Base-by-base conservation (phyloP, 2,797 vertebrate genomes). In the Denticeps clupeoides region DNA sequence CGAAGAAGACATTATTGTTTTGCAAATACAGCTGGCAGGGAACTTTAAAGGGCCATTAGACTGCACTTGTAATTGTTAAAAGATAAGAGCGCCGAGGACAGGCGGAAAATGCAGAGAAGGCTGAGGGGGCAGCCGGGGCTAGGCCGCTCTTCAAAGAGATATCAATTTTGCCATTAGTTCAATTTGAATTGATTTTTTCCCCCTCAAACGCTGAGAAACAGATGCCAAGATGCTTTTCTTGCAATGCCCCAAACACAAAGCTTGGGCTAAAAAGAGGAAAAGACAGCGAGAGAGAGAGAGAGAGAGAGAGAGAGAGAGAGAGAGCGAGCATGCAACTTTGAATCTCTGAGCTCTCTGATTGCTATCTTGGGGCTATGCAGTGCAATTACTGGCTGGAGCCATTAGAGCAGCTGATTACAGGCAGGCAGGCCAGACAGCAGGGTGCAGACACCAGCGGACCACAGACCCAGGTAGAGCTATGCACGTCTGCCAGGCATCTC, bases 361-460 rank as follows among this genome's bases (percentile, higher is more conserved):
- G 81, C 79, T 88, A 85, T 86, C 86, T 89, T 70, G 75, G 78
- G 82, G 82, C 82, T 81, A 77, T 64, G 58, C 68, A 68, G 77
- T 79, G 74, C 84, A 87, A 89, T 91, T 88, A 86, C 84, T 81
- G 80, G 79, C 80, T 86, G 81, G 71, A 75, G 81, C 79, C 71
- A 84, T 82, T 80, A 85, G 84, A 82, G 82, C 67, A 81, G 81
- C 79, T 81, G 82, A 83, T 82, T 83, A 82, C 77, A 84, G 57
- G 71, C 78, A 52, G 45, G 65, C 74, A 44, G 70, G 71, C 68
- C 70, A 82, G 80, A 78, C 68, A 64, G 70, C 51, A 56, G 60
- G 71, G 64, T 74, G 65, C 55, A 69, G 50, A 72, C 55, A 65
- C 49, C 53, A 49, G 56, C 67, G 58, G 60, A 66, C n/a, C 66